Base-by-base conservation (phyloP, 2,888 invertebrate species). In the Erebia epiphron region DNA sequence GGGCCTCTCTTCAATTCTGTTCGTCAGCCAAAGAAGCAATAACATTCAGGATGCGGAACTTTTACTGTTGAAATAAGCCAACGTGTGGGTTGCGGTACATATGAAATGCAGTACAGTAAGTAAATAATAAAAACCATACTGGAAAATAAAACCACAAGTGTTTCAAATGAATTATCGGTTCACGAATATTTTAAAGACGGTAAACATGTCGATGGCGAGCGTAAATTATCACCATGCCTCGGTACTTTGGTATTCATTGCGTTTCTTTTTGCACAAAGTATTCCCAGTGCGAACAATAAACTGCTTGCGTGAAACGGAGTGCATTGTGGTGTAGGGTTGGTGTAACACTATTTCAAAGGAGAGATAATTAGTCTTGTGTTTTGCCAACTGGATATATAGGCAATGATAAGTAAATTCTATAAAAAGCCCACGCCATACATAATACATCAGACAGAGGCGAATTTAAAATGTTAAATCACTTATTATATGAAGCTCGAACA, bases 281-380 rank as follows among this genome's bases (percentile, higher is more conserved):
- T 79, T 78, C 73, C 65, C 49, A 67, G 70, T 67, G 73, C 63
- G 70, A 76, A 75, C 75, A 78, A 78, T 79, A 77, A 79, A 80
- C 78, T 73, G 73, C 69, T 79, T 73, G 79, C 77, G 76, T 79
- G 80, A 76, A 81, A 75, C 76, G 69, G 70, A 73, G 73, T 77
- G 73, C 75, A 72, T 69, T 75, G 60, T 70, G 68, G 66, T 73
- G 46, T 67, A 68, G n/a, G 54, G 54, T 43, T 54, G 68, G 18
- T 21, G 21, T 41, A 71, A 50, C 56, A 63, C 63, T 46, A 65
- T 67, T 67, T 67, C 69, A 67, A 54, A 50, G 52, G 16, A 60
- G 49, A 49, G 2, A 43, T 61, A 61, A 21, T 74, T 68, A 68
- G 61, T 54, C n/a, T 61, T 50, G 65, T 67, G 65, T 57, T 61